A percentile compares a stretch with the other conserved stretches of the same genome.
phyloP scores from a whole-genome alignment of 2,888 invertebrate genomes.

The Ariolimax columbianus region DNA sequence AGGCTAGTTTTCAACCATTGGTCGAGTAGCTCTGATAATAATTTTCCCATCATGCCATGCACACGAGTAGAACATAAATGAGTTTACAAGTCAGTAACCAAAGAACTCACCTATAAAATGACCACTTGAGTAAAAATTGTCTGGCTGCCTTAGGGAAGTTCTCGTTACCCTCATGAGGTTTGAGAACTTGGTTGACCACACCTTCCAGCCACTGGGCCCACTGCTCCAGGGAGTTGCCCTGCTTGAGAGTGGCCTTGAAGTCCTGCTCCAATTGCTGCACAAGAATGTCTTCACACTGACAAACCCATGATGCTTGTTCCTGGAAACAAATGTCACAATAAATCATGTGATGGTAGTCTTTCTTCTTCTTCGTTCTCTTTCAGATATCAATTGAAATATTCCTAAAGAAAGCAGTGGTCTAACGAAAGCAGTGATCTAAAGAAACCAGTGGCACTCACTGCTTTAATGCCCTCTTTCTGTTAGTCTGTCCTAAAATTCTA shows the following conservation, averaged over 20 bases:
- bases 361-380: no score
- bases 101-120: conserved; percentile 89
- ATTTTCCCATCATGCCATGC: no score
- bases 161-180: conserved; percentile 87
- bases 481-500: no score
- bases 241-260: conserved; percentile 85
- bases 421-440: no score
- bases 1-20: no score
- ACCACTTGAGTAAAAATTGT: conserved; percentile 98
- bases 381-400: no score
- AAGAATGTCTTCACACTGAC: conserved; percentile 93
- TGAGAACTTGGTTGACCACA: conserved; percentile 92
- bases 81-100: background rate
- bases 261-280: conserved; percentile 92
- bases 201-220: conserved; percentile 98
- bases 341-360: background rate
- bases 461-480: no score
- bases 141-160: conserved; percentile 80
- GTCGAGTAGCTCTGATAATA: no score
- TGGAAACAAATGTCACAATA: conserved; percentile 57
- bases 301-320: conserved; percentile 96
- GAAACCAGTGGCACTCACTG: no score
- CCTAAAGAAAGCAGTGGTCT: no score
- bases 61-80: background rate
- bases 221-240: conserved; percentile 93